A percentile compares a stretch with the other conserved stretches of the same genome.
These are phyloP conservation scores for Lissonota sp. DNA, from an alignment of 2,888 invertebrate genomes.

Conservation along the genomic window DNA sequence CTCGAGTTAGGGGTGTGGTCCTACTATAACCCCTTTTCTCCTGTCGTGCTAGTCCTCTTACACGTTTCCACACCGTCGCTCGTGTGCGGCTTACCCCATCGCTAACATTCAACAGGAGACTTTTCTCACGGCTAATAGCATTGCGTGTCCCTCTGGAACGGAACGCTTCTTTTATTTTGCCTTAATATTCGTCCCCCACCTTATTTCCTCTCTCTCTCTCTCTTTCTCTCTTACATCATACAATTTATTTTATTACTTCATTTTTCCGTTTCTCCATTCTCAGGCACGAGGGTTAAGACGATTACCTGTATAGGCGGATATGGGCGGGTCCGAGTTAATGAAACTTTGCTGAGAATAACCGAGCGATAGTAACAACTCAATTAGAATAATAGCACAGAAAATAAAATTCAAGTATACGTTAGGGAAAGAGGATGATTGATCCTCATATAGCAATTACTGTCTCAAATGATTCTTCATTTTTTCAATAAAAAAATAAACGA, in stretches of 20 bases:
- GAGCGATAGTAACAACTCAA: too few relatives aligned
- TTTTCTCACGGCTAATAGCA: conserved; percentile 57
- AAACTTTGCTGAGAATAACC: too few relatives aligned
- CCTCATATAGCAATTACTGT: too few relatives aligned
- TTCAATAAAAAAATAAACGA: too few relatives aligned
- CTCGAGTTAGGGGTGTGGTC: conserved; percentile 46
- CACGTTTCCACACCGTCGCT: conserved; percentile 26
- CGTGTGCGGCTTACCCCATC: conserved; percentile 18
- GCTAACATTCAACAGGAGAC: conserved; percentile 57
- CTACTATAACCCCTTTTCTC: background rate
- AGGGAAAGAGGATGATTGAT: too few relatives aligned
- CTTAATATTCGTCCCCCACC: background rate
- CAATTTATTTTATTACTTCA: conserved; percentile 7
- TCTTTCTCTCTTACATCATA: conserved; percentile 8
- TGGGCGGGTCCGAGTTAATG: too few relatives aligned
- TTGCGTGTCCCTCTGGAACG: conserved; percentile 48
- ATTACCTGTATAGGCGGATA: background rate
- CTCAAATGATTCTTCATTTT: too few relatives aligned
- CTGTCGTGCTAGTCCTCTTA: conserved; percentile 13
- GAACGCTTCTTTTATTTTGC: conserved; percentile 1
- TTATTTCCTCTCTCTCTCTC: conserved; percentile 15
- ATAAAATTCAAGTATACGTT: too few relatives aligned
- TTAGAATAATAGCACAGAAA: too few relatives aligned
- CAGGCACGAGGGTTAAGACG: background rate
- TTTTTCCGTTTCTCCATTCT: background rate